Base-by-base conservation (phyloP, 2,113 vertebrate genomes). In the Scolopax mira region DNA sequence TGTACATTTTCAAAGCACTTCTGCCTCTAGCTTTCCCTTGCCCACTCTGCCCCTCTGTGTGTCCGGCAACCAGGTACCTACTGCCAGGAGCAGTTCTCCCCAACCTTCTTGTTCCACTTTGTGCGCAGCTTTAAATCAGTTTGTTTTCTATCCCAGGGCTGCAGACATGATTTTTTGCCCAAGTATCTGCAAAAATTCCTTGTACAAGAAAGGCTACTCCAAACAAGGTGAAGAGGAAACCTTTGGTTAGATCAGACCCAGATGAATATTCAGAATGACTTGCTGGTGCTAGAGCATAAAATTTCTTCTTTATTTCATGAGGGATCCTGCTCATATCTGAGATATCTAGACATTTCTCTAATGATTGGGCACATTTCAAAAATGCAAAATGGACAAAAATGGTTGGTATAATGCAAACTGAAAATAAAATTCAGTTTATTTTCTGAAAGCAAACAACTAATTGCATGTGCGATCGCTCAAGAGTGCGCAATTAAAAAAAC, bases 401-500 rank as follows among this genome's bases (percentile, higher is more conserved):
- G 13, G 12, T 81, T 84, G 46, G 11, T 51, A 7, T 11, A 4
- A 33, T 12, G 30, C 15, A n/a, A n/a, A n/a, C n/a, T n/a, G n/a
- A n/a, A n/a, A n/a, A n/a, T n/a, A n/a, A n/a, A n/a, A n/a, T n/a
- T n/a, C n/a, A 79, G 78, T 89, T 95, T 82, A 64, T 90, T 94
- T 94, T 92, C 84, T 79, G 79, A 80, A 93, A 65, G 62, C 58
- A 73, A 91, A 60, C 61, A 92, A 39, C 35, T 42, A 81, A 79
- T 79, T 35, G 73, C n/a, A 37, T 55, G 65, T 62, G 31, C 7
- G 11, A 73, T 39, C 60, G 51, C 37, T 89, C 11, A 27, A 79
- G 78, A 62, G 75, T 9, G 7, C 37, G 42, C 16, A n/a, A 37
- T 89, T 22, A 39, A 82, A 33, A 60, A 75, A 79, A 66, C 85